Evolutionary conservation across 2,113 vertebrate species (phyloP).

Genomic region (Excalfactoria chinensis): DNA sequence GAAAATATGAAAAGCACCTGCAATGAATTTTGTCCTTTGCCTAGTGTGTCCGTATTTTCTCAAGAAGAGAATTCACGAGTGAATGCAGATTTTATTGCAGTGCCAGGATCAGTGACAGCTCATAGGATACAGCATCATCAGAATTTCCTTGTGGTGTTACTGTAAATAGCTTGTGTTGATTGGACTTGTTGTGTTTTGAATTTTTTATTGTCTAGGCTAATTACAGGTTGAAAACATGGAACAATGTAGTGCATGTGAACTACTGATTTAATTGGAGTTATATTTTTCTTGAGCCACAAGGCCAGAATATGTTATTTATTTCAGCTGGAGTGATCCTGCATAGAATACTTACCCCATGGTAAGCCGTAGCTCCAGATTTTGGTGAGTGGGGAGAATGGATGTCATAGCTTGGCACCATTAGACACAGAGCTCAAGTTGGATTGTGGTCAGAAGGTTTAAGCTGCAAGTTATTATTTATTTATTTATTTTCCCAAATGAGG

Average conservation of each 20-base stretch:
- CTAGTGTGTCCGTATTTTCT: neutral
- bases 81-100: neutral
- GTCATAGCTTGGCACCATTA: neutral
- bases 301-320: neutral
- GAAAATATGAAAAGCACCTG: neutral
- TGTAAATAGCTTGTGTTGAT: conserved; percentile 60
- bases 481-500: neutral
- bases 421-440: neutral
- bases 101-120: neutral
- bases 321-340: neutral
- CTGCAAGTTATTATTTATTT: neutral
- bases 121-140: neutral
- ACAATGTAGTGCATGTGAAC: neutral
- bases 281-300: conserved; percentile 9
- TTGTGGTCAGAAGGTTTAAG: neutral
- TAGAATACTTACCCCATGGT: neutral
- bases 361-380: neutral
- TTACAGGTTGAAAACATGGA: conserved; percentile 24
- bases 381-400: neutral
- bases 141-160: conserved; percentile 6
- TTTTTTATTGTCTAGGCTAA: conserved; percentile 59
- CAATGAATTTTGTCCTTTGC: neutral
- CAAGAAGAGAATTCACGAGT: neutral
- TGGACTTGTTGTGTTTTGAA: conserved; percentile 31
- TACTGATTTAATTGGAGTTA: conserved; percentile 41